Conservation (phyloP, 2,797 vertebrate species). For the Columba guinea region DNA sequence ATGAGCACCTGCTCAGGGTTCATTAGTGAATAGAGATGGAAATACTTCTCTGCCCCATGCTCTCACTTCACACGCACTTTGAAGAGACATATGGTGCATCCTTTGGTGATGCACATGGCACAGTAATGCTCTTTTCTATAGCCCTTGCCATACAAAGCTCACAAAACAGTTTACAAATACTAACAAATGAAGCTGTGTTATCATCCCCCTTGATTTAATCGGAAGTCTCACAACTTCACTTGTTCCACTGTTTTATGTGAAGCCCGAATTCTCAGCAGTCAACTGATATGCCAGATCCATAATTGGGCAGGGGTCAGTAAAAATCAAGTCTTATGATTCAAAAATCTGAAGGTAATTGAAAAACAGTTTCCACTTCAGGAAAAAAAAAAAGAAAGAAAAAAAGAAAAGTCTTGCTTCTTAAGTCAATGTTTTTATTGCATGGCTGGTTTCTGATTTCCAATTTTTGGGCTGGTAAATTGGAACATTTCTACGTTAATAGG, state of each 20-base stretch:
- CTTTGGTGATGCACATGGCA: background rate
- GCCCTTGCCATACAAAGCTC: background rate
- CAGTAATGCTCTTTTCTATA: background rate
- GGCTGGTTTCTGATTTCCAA: slow-evolving; percentile 23
- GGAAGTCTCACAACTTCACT: background rate
- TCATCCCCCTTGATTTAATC: background rate
- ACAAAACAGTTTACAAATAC: background rate
- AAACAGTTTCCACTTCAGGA: background rate
- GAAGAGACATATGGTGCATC: background rate
- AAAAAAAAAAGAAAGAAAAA: background rate
- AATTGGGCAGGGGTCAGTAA: background rate
- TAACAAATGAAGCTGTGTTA: background rate
- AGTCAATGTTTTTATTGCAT: background rate
- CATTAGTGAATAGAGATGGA: slow-evolving; percentile 19
- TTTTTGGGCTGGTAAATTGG: slow-evolving; percentile 23
- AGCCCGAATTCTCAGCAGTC: background rate
- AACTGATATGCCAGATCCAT: background rate
- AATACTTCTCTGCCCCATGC: background rate
- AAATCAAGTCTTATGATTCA: background rate
- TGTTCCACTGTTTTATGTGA: background rate
- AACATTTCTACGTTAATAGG: slow-evolving; percentile 6
- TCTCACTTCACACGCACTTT: background rate
- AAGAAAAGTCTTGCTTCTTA: background rate
- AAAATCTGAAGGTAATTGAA: slow-evolving; percentile 15
- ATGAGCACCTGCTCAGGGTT: slow-evolving; percentile 41